Evolutionary conservation across 2,888 invertebrate species (phyloP), one percentile per base, ranked within the genome.

Genomic region (Ernsta delagoae): DNA sequence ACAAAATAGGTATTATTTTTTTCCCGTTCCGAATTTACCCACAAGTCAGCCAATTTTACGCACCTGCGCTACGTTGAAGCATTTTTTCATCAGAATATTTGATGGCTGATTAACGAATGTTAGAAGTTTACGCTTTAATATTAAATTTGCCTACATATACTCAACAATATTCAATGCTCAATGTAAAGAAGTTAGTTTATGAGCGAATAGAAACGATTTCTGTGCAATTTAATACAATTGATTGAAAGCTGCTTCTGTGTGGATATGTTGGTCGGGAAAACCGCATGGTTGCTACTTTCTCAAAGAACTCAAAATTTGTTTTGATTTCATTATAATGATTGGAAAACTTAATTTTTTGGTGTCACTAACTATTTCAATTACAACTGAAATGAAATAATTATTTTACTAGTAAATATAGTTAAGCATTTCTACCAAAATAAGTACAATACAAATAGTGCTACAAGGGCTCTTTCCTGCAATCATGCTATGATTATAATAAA

Each of bases 191-290:
- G n/a, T 4, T 31, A 41, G 3, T 41, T 41, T 41, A 41, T 8
- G 8, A 41, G 7, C 39, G 7, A 41, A 41, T 31, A 31, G 50
- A 73, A 71, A 72, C 65, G 77, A 80, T 80, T 77, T 83, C 79
- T 82, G 82, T 79, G 82, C 84, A 87, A 89, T 88, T 88, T 86
- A 85, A 86, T 89, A 90, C 88, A 89, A 89, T 87, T 85, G 85
- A 81, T 80, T 84, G 80, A 84, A 87, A 88, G 89, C 90, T 88
- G 89, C 83, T 85, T 88, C 84, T 82, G 73, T 77, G 72, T 75
- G 77, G 77, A 78, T 77, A 77, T 78, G 59, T 59, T 70, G 70
- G 34, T 34, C 69, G 70, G 73, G 63, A 69, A 39, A 71, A 71
- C 68, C 70, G 70, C 66, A 70, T 9, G 67, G 63, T 63, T 41